Conservation (phyloP, 2,113 vertebrate species). For the Campylomormyrus numenius region DNA sequence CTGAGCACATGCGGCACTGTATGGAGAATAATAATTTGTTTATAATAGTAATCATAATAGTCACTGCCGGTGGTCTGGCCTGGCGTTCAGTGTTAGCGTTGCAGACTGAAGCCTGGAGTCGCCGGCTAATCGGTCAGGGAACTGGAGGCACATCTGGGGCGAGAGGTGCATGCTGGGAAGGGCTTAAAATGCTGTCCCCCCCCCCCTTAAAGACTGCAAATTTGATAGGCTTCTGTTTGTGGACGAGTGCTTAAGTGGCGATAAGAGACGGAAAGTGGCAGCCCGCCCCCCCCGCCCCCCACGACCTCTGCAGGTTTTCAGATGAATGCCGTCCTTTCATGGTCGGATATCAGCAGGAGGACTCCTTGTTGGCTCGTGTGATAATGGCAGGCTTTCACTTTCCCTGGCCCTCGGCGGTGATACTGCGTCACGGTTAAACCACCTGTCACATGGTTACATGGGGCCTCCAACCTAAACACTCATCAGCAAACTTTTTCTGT, state of each 20-base stretch:
- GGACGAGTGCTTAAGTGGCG: slow-evolving; percentile 25
- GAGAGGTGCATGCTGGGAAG: not conserved
- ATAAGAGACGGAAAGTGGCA: slow-evolving; percentile 30
- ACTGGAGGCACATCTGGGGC: not conserved
- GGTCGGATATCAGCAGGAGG: slow-evolving; percentile 13
- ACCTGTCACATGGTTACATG: not conserved
- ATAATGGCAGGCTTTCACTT: not conserved
- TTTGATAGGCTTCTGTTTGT: slow-evolving; percentile 38
- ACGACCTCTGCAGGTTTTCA: slow-evolving; percentile 22
- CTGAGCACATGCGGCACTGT: not conserved
- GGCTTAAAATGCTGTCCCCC: not conserved
- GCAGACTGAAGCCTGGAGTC: not conserved
- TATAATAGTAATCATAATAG: not conserved
- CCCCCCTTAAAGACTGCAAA: not conserved
- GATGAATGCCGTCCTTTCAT: slow-evolving; percentile 41
- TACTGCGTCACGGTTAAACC: slow-evolving; percentile 4
- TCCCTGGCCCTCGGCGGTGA: not conserved
- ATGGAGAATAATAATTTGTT: not conserved
- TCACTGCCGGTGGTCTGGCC: not conserved
- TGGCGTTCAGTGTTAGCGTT: not conserved
- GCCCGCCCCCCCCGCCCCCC: slow-evolving; percentile 13
- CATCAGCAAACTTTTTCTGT: not conserved
- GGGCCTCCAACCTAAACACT: not conserved
- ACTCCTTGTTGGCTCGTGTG: slow-evolving; percentile 10
- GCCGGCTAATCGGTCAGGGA: not conserved